These are phyloP conservation scores for Amphiprion percula DNA, from an alignment of 2,113 vertebrate species.

Conservation along the genomic window DNA sequence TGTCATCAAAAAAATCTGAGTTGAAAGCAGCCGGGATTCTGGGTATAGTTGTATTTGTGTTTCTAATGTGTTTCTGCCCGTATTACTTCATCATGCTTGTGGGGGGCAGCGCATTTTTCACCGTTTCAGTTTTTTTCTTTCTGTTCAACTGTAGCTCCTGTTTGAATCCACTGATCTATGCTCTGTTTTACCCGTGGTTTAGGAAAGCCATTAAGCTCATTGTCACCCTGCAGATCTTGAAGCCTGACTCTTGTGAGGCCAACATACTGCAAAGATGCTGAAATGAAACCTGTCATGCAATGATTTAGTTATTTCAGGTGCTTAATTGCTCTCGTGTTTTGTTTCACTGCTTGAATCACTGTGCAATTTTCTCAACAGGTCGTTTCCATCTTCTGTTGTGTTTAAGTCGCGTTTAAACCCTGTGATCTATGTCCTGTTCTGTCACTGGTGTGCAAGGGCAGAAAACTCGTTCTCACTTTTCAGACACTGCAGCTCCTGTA, in stretches of 20 bases:
- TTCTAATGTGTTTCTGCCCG: slow-evolving; percentile 51
- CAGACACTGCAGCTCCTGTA: slow-evolving; percentile 22
- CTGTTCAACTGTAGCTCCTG: slow-evolving; percentile 39
- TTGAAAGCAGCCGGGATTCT: slow-evolving; percentile 70
- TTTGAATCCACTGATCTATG: slow-evolving; percentile 66
- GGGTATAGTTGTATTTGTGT: slow-evolving; percentile 50
- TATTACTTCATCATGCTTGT: slow-evolving; percentile 2
- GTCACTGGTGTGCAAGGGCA: slow-evolving; percentile 60
- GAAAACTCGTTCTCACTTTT: slow-evolving; percentile 58
- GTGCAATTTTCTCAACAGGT: too few relatives aligned
- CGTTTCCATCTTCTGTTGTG: neutral
- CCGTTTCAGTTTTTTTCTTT: neutral
- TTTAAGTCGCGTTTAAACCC: neutral
- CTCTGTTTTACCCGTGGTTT: slow-evolving; percentile 71
- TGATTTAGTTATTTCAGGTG: too few relatives aligned
- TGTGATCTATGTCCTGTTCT: slow-evolving; percentile 57
- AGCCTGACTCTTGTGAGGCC: slow-evolving; percentile 2
- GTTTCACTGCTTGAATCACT: too few relatives aligned
- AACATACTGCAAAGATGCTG: slow-evolving; percentile 1
- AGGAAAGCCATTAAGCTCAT: slow-evolving; percentile 54
- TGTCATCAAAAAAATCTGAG: slow-evolving; percentile 28
- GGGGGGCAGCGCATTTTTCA: neutral
- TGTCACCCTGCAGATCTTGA: slow-evolving; percentile 55
- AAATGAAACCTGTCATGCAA: too few relatives aligned
- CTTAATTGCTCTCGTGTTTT: too few relatives aligned